A percentile compares a stretch with the other conserved stretches of the same genome.
phyloP scores from a whole-genome alignment of 2,797 vertebrate species.

The Melanotaenia maccullochi region DNA sequence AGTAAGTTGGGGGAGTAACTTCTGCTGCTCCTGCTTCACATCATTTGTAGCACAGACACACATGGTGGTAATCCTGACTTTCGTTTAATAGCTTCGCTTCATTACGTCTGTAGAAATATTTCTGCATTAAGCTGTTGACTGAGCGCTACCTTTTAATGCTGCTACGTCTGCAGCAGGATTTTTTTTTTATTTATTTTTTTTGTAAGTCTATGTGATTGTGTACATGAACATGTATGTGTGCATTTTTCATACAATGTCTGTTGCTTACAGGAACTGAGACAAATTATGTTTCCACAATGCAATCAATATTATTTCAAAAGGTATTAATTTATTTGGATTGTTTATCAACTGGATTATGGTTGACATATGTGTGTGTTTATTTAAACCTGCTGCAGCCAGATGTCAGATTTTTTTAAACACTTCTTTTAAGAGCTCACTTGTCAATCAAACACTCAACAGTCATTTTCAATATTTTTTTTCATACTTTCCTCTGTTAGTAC shows the following conservation, averaged over 20 bases:
- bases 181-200: not conserved
- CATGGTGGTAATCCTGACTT: conserved; percentile 37
- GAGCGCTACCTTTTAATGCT: conserved; percentile 34
- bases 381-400: not conserved
- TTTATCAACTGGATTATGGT: not conserved
- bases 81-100: conserved; percentile 23
- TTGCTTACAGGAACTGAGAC: conserved; percentile 9
- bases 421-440: not conserved
- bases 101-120: conserved; percentile 43
- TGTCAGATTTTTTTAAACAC: not conserved
- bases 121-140: conserved; percentile 47
- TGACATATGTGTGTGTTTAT: not conserved
- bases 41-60: conserved; percentile 47
- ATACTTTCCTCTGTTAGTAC: not conserved
- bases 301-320: not conserved
- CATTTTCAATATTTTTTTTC: not conserved
- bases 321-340: not conserved
- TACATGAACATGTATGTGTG: not conserved
- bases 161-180: conserved; percentile 7
- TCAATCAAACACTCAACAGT: not conserved
- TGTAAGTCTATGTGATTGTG: not conserved
- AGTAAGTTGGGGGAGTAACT: conserved; percentile 45
- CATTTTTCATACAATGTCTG: not conserved
- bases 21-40: conserved; percentile 28
- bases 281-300: conserved; percentile 10